These are phyloP conservation scores for Hoplodrina blanda DNA, from an alignment of 2,888 invertebrate genomes.

Conservation along the genomic window DNA sequence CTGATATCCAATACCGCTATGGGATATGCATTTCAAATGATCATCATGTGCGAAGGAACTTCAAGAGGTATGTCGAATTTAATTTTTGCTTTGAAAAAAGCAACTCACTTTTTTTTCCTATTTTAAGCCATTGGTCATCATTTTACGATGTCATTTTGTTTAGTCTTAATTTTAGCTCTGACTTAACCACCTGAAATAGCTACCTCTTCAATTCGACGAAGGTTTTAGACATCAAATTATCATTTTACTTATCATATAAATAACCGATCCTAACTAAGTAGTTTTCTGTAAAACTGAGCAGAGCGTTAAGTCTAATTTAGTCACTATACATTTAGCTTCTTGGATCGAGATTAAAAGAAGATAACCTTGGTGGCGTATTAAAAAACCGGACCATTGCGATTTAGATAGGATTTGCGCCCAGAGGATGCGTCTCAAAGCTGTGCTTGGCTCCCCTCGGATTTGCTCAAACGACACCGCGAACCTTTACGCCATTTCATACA, in stretches of 20 bases:
- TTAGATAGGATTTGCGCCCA: neutral
- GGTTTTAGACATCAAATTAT: neutral
- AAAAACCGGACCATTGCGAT: neutral
- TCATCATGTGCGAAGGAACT: conserved; percentile 94
- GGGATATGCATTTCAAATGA: conserved; percentile 94
- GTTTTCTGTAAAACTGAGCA: neutral
- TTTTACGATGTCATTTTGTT: neutral
- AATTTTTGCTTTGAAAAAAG: neutral
- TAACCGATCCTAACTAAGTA: neutral
- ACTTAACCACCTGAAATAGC: neutral
- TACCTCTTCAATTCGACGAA: neutral
- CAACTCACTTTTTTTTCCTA: neutral
- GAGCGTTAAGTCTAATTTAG: neutral
- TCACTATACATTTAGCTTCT: neutral
- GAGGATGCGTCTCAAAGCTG: neutral
- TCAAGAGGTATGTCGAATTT: conserved; percentile 90
- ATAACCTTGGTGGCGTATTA: neutral
- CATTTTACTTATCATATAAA: neutral
- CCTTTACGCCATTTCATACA: no score
- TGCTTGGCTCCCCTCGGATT: no score
- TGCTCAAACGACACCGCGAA: no score
- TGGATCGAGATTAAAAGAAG: neutral
- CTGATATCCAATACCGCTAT: conserved; percentile 95
- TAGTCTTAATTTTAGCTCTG: neutral
- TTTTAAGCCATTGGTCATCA: neutral